Percentiles rank a stretch among this genome's conserved stretches.
Evolutionary conservation across 2,797 vertebrate genomes (phyloP).

Genomic region (Morelia viridis): DNA sequence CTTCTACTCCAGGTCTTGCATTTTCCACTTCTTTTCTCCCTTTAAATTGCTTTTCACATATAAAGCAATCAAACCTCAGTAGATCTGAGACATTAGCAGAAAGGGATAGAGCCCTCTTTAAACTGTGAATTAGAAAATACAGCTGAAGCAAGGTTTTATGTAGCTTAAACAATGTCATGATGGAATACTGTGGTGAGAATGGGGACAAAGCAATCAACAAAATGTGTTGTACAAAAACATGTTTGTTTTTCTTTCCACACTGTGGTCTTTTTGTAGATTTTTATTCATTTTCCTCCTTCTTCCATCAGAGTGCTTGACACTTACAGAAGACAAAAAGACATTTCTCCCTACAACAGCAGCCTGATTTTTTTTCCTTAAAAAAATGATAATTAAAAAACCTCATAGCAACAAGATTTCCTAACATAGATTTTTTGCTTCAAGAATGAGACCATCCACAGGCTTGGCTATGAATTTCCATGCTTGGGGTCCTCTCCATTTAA

Average conservation of each 20-base stretch:
- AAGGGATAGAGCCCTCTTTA: background rate
- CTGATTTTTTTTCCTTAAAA: background rate
- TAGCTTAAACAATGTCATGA: accelerated
- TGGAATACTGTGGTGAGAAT: accelerated
- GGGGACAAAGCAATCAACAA: background rate
- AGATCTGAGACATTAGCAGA: background rate
- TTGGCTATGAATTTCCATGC: background rate
- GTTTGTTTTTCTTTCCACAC: background rate
- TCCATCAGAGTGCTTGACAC: background rate
- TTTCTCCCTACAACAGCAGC: background rate
- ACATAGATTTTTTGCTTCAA: background rate
- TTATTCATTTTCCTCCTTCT: background rate
- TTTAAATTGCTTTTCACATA: slow-evolving; percentile 20
- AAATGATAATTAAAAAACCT: background rate
- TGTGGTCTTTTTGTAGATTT: background rate
- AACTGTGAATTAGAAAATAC: accelerated
- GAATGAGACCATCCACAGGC: background rate
- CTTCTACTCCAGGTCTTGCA: slow-evolving; percentile 20
- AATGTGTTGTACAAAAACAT: background rate
- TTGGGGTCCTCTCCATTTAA: background rate
- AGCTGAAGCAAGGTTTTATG: background rate
- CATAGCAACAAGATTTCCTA: background rate
- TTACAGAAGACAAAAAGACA: background rate
- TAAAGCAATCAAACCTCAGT: slow-evolving; percentile 9
- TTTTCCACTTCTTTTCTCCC: slow-evolving; percentile 49